Percentiles rank a stretch among this genome's conserved stretches.
Conservation (phyloP, 1,140 invertebrate species). For the Eumaeus atala region DNA sequence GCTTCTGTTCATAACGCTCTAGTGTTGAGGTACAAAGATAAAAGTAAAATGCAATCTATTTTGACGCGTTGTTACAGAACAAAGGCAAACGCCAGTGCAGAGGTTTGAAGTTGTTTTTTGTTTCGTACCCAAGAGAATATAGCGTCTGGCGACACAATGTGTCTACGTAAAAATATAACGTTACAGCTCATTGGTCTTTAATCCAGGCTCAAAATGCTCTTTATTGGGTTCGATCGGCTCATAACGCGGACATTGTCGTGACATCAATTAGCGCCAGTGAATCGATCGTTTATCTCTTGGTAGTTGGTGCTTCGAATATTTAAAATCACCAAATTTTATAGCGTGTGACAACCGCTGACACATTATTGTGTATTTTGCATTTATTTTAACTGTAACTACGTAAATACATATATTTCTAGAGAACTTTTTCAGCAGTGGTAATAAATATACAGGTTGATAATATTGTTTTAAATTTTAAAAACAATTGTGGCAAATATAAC, state of each 20-base stretch:
- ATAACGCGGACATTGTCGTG: constrained; percentile 49
- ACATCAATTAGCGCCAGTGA: constrained; percentile 49
- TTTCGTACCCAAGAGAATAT: constrained; percentile 15
- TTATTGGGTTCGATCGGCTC: constrained; percentile 44
- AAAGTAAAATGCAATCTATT: constrained; percentile 8
- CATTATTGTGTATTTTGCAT: too few relatives aligned
- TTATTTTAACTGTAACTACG: too few relatives aligned
- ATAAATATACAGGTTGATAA: too few relatives aligned
- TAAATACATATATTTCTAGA: too few relatives aligned
- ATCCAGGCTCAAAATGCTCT: constrained; percentile 31
- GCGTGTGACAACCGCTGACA: constrained; percentile 17
- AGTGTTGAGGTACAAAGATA: constrained; percentile 2
- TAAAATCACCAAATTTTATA: constrained; percentile 41
- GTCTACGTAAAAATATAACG: constrained; percentile 15
- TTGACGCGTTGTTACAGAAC: constrained; percentile 8
- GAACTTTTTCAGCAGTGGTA: too few relatives aligned
- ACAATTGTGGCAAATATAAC: too few relatives aligned
- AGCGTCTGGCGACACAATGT: constrained; percentile 15
- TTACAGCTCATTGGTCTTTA: constrained; percentile 18
- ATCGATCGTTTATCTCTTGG: constrained; percentile 34
- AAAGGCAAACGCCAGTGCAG: constrained; percentile 6
- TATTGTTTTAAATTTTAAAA: too few relatives aligned
- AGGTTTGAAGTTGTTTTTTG: constrained; percentile 7
- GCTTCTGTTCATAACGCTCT: too few relatives aligned
- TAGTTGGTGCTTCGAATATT: constrained; percentile 9